phyloP scores from a whole-genome alignment of 2,113 vertebrate genomes.

The Tichodroma muraria region DNA sequence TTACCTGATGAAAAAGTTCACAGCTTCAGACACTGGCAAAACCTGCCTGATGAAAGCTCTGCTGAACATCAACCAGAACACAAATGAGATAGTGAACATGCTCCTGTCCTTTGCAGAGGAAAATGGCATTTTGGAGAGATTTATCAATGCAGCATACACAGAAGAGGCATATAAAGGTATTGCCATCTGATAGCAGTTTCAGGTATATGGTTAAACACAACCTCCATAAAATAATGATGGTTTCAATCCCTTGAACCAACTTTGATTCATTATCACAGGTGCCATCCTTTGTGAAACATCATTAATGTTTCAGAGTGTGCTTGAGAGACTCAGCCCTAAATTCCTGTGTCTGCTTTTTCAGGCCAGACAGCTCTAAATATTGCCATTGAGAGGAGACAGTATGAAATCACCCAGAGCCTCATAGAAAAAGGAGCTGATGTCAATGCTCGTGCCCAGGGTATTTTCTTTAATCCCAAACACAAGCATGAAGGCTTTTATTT shows the following conservation, averaged over 20 bases:
- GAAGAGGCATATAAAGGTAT: slow-evolving; percentile 79
- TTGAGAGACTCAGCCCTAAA: background rate
- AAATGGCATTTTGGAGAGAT: slow-evolving; percentile 67
- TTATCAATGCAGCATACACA: slow-evolving; percentile 77
- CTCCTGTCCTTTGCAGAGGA: slow-evolving; percentile 72
- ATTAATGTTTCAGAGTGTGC: background rate
- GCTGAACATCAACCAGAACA: slow-evolving; percentile 75
- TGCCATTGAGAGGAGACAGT: slow-evolving; percentile 76
- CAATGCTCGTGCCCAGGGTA: slow-evolving; percentile 71
- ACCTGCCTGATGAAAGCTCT: slow-evolving; percentile 82
- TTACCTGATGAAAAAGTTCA: slow-evolving; percentile 77
- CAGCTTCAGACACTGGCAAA: slow-evolving; percentile 73
- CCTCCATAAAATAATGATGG: background rate
- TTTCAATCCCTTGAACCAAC: background rate
- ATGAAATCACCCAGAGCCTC: slow-evolving; percentile 69
- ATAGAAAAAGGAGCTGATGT: slow-evolving; percentile 76
- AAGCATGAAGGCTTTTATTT: slow-evolving; percentile 82
- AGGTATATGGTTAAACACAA: background rate
- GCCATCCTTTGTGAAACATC: background rate
- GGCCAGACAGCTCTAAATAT: slow-evolving; percentile 79
- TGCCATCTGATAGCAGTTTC: background rate
- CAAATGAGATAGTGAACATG: slow-evolving; percentile 58
- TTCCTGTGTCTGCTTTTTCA: slow-evolving; percentile 4
- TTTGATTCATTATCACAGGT: background rate
- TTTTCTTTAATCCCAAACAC: slow-evolving; percentile 79